Evolutionary conservation across 2,113 vertebrate genomes (phyloP), one percentile per base, ranked within the genome.

Genomic region (Cyphomyrus discorhynchus): DNA sequence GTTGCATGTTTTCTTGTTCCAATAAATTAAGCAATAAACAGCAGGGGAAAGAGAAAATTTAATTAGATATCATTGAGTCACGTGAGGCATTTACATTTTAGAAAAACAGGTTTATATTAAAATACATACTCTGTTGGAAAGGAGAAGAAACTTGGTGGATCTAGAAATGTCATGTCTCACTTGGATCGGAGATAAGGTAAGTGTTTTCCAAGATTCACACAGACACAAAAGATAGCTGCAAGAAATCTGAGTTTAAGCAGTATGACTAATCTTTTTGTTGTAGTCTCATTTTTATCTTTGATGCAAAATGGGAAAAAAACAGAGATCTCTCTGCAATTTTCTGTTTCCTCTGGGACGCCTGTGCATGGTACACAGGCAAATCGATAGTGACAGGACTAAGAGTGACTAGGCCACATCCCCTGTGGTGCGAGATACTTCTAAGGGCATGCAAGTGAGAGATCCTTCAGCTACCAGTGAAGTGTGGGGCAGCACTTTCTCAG

Each of bases 31-130:
- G 82, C 82, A 47, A 84, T 84, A 84, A 84, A 42, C 82, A 46
- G 82, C 82, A 80, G 74, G 74, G 35, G 82, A 84, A 84, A 84
- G 45, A 84, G 47, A 47, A 47, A 17, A 84, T 84, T 84, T 46
- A 47, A 45, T 47, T 45, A 84, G 82, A n/a, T 84, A 84, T 84
- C 24, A 84, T 5, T 47, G 82, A 84, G 82, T 84, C 21, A 46
- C 42, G 17, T 84, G 82, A 84, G 82, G n/a, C 39, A 24, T 84
- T 46, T 84, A 42, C 82, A 47, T 84, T 84, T 46, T 84, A 8
- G 39, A 47, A 84, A 84, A 80, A 80, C 13, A 39, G 74, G 21
- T 84, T 84, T 47, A 47, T 24, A 47, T 8, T 84, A 47, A 84
- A 84, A 46, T 84, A 47, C 21, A n/a, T 84, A 21, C 19, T 84